Percentiles rank a stretch among this genome's conserved stretches.
Conservation (phyloP, 2,888 invertebrate genomes). For the Synergus gifuensis region DNA sequence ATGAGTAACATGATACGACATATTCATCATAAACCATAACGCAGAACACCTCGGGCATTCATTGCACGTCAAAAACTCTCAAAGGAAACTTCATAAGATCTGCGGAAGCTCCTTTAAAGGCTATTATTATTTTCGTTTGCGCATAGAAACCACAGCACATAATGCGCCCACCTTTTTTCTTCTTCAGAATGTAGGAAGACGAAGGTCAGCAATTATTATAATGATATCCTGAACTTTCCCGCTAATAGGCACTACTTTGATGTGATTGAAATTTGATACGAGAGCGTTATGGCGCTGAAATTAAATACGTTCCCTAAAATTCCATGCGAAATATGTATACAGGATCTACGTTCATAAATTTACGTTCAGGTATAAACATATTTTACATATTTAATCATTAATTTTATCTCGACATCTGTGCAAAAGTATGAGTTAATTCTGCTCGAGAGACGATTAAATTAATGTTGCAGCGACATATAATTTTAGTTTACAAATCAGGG, state of each 20-base stretch:
- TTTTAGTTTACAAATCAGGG: neutral
- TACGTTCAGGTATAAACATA: neutral
- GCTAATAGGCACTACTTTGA: slow-evolving; percentile 37
- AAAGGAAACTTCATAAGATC: slow-evolving; percentile 67
- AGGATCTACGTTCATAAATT: neutral
- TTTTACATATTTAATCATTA: neutral
- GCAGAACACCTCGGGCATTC: slow-evolving; percentile 68
- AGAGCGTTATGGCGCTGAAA: neutral
- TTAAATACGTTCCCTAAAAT: slow-evolving; percentile 31
- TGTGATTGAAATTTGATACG: slow-evolving; percentile 35
- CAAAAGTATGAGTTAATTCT: neutral
- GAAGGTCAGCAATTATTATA: slow-evolving; percentile 65
- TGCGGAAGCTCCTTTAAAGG: slow-evolving; percentile 67
- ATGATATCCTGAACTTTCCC: slow-evolving; percentile 53
- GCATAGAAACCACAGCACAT: slow-evolving; percentile 55
- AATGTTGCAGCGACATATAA: neutral
- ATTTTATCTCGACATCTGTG: neutral
- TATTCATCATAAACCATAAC: slow-evolving; percentile 74
- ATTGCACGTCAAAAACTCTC: slow-evolving; percentile 69
- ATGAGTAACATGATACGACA: slow-evolving; percentile 69
- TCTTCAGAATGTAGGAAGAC: slow-evolving; percentile 64
- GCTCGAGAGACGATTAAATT: neutral
- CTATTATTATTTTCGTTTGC: slow-evolving; percentile 65
- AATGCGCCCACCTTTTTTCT: slow-evolving; percentile 57
- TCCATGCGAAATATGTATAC: neutral